These are phyloP conservation scores for Amblyopsis rosae DNA, from an alignment of 2,113 vertebrate species.

Conservation along the genomic window DNA sequence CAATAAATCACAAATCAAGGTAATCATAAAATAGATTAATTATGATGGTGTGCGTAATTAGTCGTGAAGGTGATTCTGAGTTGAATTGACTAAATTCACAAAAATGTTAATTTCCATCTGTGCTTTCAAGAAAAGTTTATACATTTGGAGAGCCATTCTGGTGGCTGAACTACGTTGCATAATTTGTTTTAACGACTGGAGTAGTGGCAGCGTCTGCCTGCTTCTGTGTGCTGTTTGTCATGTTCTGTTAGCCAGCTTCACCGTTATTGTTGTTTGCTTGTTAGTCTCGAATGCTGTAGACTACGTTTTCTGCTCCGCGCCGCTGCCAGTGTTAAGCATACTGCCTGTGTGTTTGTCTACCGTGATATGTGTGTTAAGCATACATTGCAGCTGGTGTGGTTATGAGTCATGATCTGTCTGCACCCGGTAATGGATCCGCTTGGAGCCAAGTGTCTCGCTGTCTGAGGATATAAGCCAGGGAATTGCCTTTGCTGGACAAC, in stretches of 20 bases:
- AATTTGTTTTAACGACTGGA: slow-evolving; percentile 1
- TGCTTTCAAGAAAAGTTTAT: too few relatives aligned
- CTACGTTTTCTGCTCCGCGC: slow-evolving; percentile 45
- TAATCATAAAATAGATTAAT: too few relatives aligned
- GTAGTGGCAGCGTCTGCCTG: neutral
- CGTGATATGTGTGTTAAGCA: neutral
- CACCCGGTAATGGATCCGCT: slow-evolving; percentile 25
- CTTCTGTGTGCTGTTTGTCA: slow-evolving; percentile 19
- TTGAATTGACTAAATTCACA: too few relatives aligned
- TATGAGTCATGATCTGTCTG: slow-evolving; percentile 25
- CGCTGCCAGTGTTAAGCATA: slow-evolving; percentile 57
- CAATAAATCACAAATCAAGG: too few relatives aligned
- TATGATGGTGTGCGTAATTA: too few relatives aligned
- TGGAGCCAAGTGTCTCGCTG: slow-evolving; percentile 45
- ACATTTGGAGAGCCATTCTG: neutral
- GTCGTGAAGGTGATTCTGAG: too few relatives aligned
- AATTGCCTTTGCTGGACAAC: slow-evolving; percentile 34
- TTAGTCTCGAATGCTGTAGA: slow-evolving; percentile 53
- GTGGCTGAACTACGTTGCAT: neutral
- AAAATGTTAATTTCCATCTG: too few relatives aligned
- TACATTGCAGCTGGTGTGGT: neutral
- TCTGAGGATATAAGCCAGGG: slow-evolving; percentile 20
- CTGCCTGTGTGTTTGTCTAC: slow-evolving; percentile 18
- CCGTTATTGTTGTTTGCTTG: slow-evolving; percentile 50
- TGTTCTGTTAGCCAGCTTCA: slow-evolving; percentile 36